These are phyloP conservation scores for Pteropus rufus DNA, from an alignment of 2,797 vertebrate species.

Conservation along the genomic window DNA sequence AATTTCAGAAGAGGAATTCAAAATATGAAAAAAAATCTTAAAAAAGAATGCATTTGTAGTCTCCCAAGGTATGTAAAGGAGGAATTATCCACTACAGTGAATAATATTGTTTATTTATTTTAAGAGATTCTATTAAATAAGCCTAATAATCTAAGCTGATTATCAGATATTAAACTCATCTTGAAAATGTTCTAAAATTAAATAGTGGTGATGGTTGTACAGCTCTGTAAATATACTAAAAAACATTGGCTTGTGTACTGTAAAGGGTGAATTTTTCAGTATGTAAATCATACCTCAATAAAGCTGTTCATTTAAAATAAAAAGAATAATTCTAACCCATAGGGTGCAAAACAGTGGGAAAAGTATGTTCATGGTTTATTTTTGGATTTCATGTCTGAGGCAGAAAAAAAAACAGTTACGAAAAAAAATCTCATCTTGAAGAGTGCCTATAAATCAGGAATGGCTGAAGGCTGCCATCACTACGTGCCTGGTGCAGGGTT, in stretches of 20 bases:
- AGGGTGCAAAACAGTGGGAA: not conserved
- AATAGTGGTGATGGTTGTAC: not conserved
- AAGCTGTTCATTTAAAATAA: not conserved
- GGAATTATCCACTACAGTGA: not conserved
- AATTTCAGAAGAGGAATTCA: not conserved
- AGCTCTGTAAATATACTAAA: not conserved
- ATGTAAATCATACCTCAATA: not conserved
- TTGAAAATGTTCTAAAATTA: slow-evolving; percentile 19
- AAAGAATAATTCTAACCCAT: not conserved
- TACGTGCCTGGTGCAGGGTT: not conserved
- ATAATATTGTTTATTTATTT: not conserved
- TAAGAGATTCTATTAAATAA: not conserved
- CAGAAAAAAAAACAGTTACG: not conserved
- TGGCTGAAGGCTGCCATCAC: not conserved
- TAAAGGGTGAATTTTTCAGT: not conserved
- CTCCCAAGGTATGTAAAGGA: not conserved
- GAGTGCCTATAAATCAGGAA: not conserved
- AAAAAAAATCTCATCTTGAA: not conserved
- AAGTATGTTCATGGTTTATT: not conserved
- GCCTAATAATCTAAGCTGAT: too few relatives aligned
- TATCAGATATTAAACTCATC: not conserved
- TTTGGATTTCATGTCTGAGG: not conserved
- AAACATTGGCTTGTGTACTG: not conserved
- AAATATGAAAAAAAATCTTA: not conserved
- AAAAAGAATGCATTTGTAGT: not conserved